Base-by-base conservation (phyloP, 2,113 vertebrate species). In the Sylvicapra grimmia region DNA sequence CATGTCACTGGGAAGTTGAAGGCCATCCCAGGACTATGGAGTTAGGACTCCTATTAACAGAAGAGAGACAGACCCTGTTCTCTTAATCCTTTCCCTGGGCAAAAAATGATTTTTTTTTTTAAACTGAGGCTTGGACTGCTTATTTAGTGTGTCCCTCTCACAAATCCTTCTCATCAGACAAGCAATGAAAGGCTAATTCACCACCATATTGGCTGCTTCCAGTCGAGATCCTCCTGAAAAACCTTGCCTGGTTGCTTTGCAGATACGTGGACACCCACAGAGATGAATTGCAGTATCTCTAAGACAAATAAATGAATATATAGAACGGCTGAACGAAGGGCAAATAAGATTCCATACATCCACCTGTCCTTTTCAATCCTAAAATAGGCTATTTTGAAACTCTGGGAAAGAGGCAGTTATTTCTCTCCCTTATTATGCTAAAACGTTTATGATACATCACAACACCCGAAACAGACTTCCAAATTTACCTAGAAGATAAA, bases 401-500 rank as follows among this genome's bases (percentile, higher is more conserved):
- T 93, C 16, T 56, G 13, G 23, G 4, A 4, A 61, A 82, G 1
- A 92, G 18, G 36, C 49, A 85, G 5, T 12, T 61, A 82, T 85
- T 93, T 92, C 11, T 87, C 10, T 75, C 36, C 19, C 19, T 86
- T 89, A 72, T 68, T 84, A 94, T 58, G 11, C 65, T 88, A 53
- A 58, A 90, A 94, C 23, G 5, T 77, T 36, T 44, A 53, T 12
- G 12, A 90, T 96, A 90, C 53, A 91, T 96, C 77, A 61, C 21
- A 72, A 65, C 19, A 84, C 31, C 25, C 5, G 29, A 89, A 93
- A 86, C 25, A 47, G 21, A 63, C 31, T 79, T 97, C 29, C 33
- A 16, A 89, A 89, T 49, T 94, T 95, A 94, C 61, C 95, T 96
- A 65, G 86, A 94, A 94, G 89, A 75, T 51, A 75, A 86, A 96